A percentile compares a stretch with the other conserved stretches of the same genome.
These are phyloP conservation scores for Biston betularia DNA, from an alignment of 2,888 invertebrate genomes.

Conservation along the genomic window DNA sequence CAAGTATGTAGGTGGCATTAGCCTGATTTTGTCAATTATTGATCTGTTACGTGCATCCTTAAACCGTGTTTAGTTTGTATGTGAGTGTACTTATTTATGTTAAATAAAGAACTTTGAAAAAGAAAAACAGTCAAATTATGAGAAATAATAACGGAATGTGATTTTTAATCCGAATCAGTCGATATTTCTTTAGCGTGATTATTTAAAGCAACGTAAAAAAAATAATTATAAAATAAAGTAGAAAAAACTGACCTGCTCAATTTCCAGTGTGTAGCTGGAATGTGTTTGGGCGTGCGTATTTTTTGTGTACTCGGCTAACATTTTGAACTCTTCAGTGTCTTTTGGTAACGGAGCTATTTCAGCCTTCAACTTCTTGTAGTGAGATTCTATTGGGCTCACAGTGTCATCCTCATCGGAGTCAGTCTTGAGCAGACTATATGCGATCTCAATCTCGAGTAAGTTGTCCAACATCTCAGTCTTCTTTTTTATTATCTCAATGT, in stretches of 20 bases:
- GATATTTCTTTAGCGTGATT: too few species aligned
- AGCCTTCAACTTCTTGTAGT: conserved; percentile 95
- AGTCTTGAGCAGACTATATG: conserved; percentile 93
- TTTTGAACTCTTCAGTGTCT: conserved; percentile 89
- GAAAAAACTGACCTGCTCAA: conserved; percentile 61
- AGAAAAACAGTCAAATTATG: too few species aligned
- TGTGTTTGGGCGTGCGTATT: conserved; percentile 98
- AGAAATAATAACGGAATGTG: too few species aligned
- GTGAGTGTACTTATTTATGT: too few species aligned
- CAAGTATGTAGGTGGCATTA: too few species aligned
- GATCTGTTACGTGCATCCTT: too few species aligned
- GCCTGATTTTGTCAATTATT: too few species aligned
- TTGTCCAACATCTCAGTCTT: conserved; percentile 95
- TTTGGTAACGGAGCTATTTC: conserved; percentile 90
- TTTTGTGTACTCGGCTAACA: conserved; percentile 91
- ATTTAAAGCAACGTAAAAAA: too few species aligned
- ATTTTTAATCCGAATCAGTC: too few species aligned
- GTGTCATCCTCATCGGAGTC: conserved; percentile 58
- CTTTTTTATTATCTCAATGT: conserved; percentile 88
- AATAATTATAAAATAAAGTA: background rate
- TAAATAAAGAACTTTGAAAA: too few species aligned
- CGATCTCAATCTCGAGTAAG: conserved; percentile 97
- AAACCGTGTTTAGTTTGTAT: too few species aligned
- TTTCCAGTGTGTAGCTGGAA: conserved; percentile 75
- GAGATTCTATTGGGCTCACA: conserved; percentile 90